Base-by-base conservation (phyloP, 2,888 invertebrate genomes). In the Melikaiella ostensackeni region DNA sequence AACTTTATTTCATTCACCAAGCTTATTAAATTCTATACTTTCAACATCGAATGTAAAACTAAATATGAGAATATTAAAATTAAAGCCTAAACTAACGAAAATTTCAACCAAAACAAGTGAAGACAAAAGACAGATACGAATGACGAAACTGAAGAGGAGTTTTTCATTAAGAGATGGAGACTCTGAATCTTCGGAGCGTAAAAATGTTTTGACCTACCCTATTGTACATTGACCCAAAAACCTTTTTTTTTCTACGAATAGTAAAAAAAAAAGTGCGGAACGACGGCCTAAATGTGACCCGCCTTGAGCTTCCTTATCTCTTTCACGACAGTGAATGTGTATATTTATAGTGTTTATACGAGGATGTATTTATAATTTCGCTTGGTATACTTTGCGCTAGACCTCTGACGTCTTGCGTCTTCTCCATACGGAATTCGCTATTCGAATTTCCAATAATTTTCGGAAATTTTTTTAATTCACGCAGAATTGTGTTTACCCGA, bases 271-370 rank as follows among this genome's bases (percentile, higher is more conserved):
- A 70, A 46, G 70, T 21, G 46, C 30, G 70, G 33, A 70, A 50
- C 70, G 50, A 30, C 30, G 42, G 64, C 64, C 64, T 42, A 64
- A 64, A 64, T 42, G 30, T 70, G 50, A 70, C 30, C 30, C 70
- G 50, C 50, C 50, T 70, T 70, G 19, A 70, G 70, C 59, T 70
- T 50, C 19, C 50, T 50, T 33, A 70, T 70, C 70, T 70, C 70
- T 70, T 70, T 70, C 61, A 75, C 59, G 75, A 62, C 61, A 75
- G 61, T 75, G 62, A 75, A 75, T 75, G 61, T 75, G 75, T 75
- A 86, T 89, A 88, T 89, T 88, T 86, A 87, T 87, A 86, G 86
- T 86, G 85, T 88, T 88, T 86, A 86, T 85, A 84, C 84, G 83
- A 80, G 82, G 80, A 84, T 82, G 85, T 88, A 89, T 89, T 89